Conservation (phyloP, 2,113 vertebrate species). For the Syrrhaptes paradoxus region DNA sequence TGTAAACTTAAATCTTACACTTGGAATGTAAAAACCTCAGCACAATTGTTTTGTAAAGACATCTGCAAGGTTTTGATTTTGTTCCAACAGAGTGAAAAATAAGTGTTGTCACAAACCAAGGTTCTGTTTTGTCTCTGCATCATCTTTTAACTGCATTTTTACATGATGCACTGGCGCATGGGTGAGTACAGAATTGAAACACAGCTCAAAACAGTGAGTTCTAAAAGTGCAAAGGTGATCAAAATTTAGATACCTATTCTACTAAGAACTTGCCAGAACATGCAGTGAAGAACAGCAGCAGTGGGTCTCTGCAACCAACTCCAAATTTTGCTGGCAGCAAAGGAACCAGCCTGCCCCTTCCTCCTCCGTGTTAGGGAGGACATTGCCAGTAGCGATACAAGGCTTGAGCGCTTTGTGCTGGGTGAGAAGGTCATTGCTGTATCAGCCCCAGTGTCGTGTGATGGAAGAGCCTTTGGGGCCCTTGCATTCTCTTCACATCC, state of each 20-base stretch:
- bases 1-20: background rate
- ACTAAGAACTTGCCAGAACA: background rate
- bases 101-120: background rate
- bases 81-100: constrained; percentile 22
- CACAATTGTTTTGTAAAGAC: constrained; percentile 12
- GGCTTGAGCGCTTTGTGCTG: background rate
- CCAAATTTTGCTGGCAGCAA: background rate
- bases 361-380: background rate
- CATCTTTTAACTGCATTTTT: background rate
- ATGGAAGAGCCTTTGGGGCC: background rate
- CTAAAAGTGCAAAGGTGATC: background rate
- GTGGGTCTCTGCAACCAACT: background rate
- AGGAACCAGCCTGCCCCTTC: background rate
- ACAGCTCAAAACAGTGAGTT: background rate
- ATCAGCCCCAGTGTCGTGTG: background rate
- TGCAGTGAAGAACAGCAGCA: background rate
- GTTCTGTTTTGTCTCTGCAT: background rate
- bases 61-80: constrained; percentile 27
- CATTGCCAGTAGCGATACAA: background rate
- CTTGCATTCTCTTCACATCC: background rate
- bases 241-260: background rate
- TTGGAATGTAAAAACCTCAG: background rate
- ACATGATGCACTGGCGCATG: background rate
- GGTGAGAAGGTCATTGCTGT: background rate
- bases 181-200: background rate